Evolutionary conservation across 2,113 vertebrate species (phyloP).

Genomic region (Indicator indicator): DNA sequence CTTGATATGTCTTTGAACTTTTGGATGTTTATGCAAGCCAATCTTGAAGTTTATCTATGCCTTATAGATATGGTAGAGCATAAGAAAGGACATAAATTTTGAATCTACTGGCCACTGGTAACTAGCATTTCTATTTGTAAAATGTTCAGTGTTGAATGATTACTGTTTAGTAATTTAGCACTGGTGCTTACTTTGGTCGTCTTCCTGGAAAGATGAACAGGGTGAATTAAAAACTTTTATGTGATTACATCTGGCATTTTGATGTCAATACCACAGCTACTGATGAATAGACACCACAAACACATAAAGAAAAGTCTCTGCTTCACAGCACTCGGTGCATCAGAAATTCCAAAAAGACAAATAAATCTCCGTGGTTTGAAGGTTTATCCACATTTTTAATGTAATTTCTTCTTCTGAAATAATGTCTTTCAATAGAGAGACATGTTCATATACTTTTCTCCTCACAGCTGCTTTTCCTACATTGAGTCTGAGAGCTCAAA

Average conservation of each 20-base stretch:
- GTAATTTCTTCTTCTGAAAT: neutral
- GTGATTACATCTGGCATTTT: neutral
- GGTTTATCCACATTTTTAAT: neutral
- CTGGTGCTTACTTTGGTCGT: neutral
- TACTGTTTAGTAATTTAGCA: accelerated
- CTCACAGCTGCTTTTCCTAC: neutral
- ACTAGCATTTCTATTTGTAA: neutral
- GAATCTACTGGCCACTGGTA: accelerated
- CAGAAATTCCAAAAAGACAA: neutral
- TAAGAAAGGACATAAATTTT: neutral
- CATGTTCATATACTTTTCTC: neutral
- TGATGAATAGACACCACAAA: neutral
- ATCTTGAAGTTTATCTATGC: neutral
- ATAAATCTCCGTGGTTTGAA: neutral
- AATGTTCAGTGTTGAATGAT: neutral
- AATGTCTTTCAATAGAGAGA: neutral
- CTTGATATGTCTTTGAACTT: neutral
- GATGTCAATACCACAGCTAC: neutral
- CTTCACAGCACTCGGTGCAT: neutral
- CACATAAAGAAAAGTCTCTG: neutral
- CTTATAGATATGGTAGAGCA: neutral
- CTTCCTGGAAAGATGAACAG: neutral
- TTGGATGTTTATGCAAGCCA: neutral
- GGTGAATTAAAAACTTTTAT: neutral
- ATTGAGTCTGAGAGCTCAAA: neutral